Percentiles rank a stretch among this genome's conserved stretches.
Conservation (phyloP, 2,113 vertebrate genomes). For the Mormyrus lacerda region DNA sequence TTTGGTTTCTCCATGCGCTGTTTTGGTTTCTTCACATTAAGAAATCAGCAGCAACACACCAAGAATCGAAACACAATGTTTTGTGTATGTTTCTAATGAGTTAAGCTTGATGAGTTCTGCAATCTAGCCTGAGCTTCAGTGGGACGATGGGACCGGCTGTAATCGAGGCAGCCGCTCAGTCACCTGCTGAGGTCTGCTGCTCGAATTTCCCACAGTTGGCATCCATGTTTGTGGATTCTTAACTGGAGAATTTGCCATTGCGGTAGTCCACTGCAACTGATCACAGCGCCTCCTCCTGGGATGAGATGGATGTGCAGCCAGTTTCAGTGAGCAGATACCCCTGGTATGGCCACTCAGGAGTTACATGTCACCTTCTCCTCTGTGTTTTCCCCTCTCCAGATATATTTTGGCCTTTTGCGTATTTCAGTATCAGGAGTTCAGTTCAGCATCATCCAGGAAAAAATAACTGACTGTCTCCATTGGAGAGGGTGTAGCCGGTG, state of each 20-base stretch:
- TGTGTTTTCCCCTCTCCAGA: not conserved
- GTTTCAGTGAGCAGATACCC: not conserved
- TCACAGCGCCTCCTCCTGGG: not conserved
- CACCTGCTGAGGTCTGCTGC: not conserved
- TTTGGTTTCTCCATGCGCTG: not conserved
- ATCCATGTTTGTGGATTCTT: not conserved
- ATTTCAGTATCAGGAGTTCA: not conserved
- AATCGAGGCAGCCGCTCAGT: not conserved
- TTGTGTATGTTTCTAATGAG: not conserved
- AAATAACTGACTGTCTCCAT: slow-evolving; percentile 34
- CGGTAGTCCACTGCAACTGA: not conserved
- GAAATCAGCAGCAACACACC: not conserved
- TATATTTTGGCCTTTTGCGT: not conserved
- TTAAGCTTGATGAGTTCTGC: not conserved
- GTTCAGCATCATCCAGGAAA: slow-evolving; percentile 28
- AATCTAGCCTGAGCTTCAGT: not conserved
- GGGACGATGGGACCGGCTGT: too few species aligned
- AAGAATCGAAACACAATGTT: not conserved
- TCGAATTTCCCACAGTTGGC: not conserved
- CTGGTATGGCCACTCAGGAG: not conserved
- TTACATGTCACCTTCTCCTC: not conserved
- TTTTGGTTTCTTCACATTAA: not conserved
- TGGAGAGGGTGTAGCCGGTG: not conserved
- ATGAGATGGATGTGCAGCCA: not conserved
- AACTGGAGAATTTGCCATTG: not conserved